Base-by-base conservation (phyloP, 2,797 vertebrate species). In the Lycodopsis pacificus region DNA sequence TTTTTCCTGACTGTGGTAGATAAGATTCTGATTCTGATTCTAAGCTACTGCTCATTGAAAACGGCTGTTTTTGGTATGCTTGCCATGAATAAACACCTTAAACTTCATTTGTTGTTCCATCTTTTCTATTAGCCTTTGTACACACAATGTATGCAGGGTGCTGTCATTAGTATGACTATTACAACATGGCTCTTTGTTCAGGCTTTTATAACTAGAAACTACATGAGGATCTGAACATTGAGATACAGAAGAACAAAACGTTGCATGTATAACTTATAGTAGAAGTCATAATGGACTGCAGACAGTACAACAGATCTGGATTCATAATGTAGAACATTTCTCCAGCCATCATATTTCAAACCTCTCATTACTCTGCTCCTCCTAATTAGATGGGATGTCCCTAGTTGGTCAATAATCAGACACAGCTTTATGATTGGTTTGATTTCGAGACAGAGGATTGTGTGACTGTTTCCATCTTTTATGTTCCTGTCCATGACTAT, bases 71-170 rank as follows among this genome's bases (percentile, higher is more conserved):
- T 90, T 85, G 65, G 20, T 68, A 77, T 86, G 13, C 71, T 53
- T 36, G 13, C 22, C 22, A 9, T 53, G 36, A 92, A 91, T 93
- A 93, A 94, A 93, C 62, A 58, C 11, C 11, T 64, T 53, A 30
- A 71, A 62, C 22, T 54, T 79, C 12, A 4, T 40, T 42, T 44
- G 40, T 73, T 77, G 3, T 42, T 54, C 34, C 7, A 65, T 36
- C 15, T 34, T 65, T 36, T 71, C 5, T 51, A 9, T 46, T 62
- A 7, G 48, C 5, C 20, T 48, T 40, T 44, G 1, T 25, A 27
- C 58, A 65, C 15, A 38, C 2, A 2, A 12, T 65, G 5, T 27
- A 20, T 8, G 46, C 4, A 57, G 17, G 13, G 36, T 22, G 14
- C 17, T 46, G 34, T 79, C 6, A 48, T 38, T 67, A 7, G 30